Conservation (phyloP, 2,113 vertebrate species). For the Tachuris rubrigastra region DNA sequence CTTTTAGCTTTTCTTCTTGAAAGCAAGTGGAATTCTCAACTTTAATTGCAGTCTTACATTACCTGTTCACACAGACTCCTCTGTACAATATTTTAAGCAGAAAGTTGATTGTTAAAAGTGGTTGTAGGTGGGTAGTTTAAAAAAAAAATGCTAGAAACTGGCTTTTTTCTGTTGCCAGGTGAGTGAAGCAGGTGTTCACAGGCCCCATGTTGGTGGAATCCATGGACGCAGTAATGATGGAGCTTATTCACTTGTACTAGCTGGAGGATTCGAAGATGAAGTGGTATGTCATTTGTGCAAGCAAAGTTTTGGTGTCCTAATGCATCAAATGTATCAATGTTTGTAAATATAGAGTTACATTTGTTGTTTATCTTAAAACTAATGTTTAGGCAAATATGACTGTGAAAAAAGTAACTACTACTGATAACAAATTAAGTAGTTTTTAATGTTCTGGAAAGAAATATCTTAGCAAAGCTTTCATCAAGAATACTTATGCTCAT, state of each 20-base stretch:
- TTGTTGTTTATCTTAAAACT: neutral
- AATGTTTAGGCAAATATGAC: neutral
- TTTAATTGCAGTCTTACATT: neutral
- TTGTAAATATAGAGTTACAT: neutral
- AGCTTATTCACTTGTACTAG: conserved; percentile 94
- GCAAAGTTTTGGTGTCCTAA: neutral
- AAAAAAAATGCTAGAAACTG: neutral
- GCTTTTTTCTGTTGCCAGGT: conserved; percentile 77
- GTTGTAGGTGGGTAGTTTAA: neutral
- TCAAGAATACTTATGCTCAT: neutral
- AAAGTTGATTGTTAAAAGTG: neutral
- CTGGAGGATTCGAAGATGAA: conserved; percentile 98
- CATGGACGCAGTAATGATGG: conserved; percentile 97
- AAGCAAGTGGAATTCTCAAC: neutral
- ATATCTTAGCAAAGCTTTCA: neutral
- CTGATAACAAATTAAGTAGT: neutral
- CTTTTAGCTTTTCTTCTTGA: neutral
- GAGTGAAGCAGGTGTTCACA: conserved; percentile 96
- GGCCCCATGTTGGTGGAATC: conserved; percentile 96
- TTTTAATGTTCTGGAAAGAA: neutral
- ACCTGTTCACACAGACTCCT: neutral
- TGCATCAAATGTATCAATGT: neutral
- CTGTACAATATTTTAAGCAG: neutral
- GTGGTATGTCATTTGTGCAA: conserved; percentile 83
- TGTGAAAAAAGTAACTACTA: neutral